Percentiles rank a stretch among this genome's conserved stretches.
Evolutionary conservation across 2,797 vertebrate species (phyloP).

Genomic region (Amphiprion clarkii): DNA sequence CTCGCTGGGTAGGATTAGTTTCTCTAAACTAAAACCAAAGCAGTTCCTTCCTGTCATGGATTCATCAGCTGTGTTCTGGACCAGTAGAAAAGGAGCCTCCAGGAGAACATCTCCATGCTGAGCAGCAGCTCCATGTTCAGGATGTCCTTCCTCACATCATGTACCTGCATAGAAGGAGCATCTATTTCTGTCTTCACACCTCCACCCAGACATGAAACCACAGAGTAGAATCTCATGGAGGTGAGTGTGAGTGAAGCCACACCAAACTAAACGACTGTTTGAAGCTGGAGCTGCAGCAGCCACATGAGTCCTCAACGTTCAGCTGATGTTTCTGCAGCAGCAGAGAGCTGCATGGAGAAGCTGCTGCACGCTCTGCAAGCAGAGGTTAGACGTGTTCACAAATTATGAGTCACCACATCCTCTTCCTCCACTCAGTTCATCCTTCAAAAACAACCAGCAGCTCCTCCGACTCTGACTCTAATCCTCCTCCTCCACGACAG

Average conservation of each 20-base stretch:
- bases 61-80: too few relatives aligned
- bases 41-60: too few relatives aligned
- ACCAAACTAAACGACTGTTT: conserved; percentile 58
- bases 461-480: too few relatives aligned
- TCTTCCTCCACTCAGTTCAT: conserved; percentile 59
- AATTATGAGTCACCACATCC: conserved; percentile 77
- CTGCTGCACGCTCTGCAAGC: conserved; percentile 57
- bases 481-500: too few relatives aligned
- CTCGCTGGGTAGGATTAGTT: too few relatives aligned
- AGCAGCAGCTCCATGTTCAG: too few relatives aligned
- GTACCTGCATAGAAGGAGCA: neutral
- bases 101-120: too few relatives aligned
- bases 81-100: too few relatives aligned
- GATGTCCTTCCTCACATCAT: neutral
- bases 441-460: conserved; percentile 48
- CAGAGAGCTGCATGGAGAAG: conserved; percentile 29
- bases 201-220: conserved; percentile 52
- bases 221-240: conserved; percentile 48
- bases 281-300: conserved; percentile 41
- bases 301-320: conserved; percentile 61
- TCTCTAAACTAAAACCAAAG: too few relatives aligned
- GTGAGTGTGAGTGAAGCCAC: conserved; percentile 63
- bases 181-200: conserved; percentile 60
- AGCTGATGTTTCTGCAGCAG: conserved; percentile 10
- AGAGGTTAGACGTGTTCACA: conserved; percentile 48